These are phyloP conservation scores for Passer domesticus DNA, from an alignment of 2,113 vertebrate genomes.

Conservation along the genomic window DNA sequence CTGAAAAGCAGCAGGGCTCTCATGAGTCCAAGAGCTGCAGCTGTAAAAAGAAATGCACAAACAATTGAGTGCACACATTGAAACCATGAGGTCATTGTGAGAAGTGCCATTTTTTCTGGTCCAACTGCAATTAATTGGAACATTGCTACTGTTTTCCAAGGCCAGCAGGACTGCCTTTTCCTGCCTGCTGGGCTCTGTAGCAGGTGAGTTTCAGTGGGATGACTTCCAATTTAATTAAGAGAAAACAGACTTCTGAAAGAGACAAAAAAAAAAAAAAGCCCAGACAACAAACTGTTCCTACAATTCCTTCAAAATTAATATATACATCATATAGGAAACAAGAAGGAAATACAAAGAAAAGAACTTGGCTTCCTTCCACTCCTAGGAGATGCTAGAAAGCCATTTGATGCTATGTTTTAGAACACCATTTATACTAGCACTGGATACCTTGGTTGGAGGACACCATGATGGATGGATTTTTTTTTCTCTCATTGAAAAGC, in stretches of 20 bases:
- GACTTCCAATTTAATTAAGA: slow-evolving; percentile 25
- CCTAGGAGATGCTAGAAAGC: neutral
- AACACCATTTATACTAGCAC: neutral
- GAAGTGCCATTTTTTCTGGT: neutral
- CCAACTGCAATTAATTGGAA: slow-evolving; percentile 8
- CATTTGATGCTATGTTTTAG: neutral
- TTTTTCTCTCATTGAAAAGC: neutral
- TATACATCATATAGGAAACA: neutral
- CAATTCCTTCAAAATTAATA: neutral
- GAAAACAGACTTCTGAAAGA: neutral
- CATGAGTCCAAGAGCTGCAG: neutral
- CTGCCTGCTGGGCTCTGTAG: neutral
- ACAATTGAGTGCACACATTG: neutral
- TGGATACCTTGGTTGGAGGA: neutral
- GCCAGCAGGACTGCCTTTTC: neutral
- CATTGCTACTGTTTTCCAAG: neutral
- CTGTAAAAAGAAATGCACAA: neutral
- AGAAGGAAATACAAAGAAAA: neutral
- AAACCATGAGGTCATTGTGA: neutral
- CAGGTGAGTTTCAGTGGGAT: slow-evolving; percentile 29
- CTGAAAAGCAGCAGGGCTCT: neutral
- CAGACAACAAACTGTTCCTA: neutral
- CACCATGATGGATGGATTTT: neutral
- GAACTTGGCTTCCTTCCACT: neutral
- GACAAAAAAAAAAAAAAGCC: too few relatives aligned